Base-by-base conservation (phyloP, 2,888 invertebrate genomes). In the Hemistola chrysoprasaria region DNA sequence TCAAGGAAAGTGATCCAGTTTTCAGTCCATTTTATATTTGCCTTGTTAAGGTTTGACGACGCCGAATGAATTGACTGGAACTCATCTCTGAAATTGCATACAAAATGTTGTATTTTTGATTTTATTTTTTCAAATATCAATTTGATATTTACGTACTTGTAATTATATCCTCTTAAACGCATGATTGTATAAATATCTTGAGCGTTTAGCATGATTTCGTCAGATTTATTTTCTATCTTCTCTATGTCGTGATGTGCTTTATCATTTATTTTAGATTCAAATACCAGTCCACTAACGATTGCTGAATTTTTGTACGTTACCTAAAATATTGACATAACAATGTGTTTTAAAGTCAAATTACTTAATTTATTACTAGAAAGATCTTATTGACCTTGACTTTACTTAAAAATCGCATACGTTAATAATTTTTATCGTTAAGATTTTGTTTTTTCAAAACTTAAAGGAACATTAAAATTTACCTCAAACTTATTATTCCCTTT, bases 1-100 rank as follows among this genome's bases (percentile, higher is more conserved):
- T 71, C 71, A 0, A 71, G 30, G 22, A 63, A 62, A 3, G 57
- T 53, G 0, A 65, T 53, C 70, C 70, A 71, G 11, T 65, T 60
- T 2, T 55, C 46, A 2, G 29, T 53, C 59, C 64, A 68, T 27
- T 55, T 61, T 1, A 71, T 45, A 2, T 34, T 48, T 3, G 59
- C 70, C 38, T 44, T 54, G 11, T 51, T 56, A 2, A 50, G 40
- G 6, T 40, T 47, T 1, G 45, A 27, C 30, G 60, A 63, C 1
- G 47, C 33, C 4, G 61, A 61, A 6, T 53, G 11, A 8, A 71
- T 59, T 0, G 64, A 57, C 33, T 60, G 57, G 22, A 70, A 70
- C 24, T 59, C 52, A 6, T 48, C 57, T 3, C 71, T 71, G 41
- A 22, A 62, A 63, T 37, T 8, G 35, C 3, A 16, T 5, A 29